Conservation (phyloP, 2,797 vertebrate species). For the Crocidura indochinensis region DNA sequence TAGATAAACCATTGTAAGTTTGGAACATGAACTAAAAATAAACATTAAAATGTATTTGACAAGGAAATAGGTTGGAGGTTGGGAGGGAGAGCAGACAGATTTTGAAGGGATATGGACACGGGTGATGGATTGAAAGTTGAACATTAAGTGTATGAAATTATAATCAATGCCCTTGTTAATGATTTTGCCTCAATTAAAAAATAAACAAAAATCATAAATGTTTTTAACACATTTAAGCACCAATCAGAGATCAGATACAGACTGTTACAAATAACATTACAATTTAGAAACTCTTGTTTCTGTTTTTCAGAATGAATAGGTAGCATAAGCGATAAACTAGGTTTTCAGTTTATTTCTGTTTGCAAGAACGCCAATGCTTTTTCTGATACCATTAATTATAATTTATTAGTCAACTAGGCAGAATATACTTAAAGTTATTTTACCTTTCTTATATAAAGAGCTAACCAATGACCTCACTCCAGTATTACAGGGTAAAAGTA, state of each 20-base stretch:
- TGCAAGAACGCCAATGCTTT: neutral
- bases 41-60: too few relatives aligned
- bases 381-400: neutral
- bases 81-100: too few relatives aligned
- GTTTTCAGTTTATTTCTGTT: neutral
- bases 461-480: neutral
- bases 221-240: neutral
- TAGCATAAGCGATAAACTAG: neutral
- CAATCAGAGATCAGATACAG: neutral
- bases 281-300: neutral
- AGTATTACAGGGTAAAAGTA: neutral
- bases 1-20: too few relatives aligned
- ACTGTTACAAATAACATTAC: neutral
- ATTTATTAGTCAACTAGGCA: neutral
- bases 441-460: neutral
- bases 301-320: neutral
- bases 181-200: too few relatives aligned
- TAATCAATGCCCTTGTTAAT: too few relatives aligned
- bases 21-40: too few relatives aligned
- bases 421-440: slow-evolving; percentile 38
- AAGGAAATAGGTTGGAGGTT: too few relatives aligned
- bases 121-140: too few relatives aligned
- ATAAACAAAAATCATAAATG: too few relatives aligned
- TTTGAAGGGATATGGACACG: too few relatives aligned
- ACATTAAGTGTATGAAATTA: too few relatives aligned